Base-by-base conservation (phyloP, 2,113 vertebrate genomes). In the Gallinago paraguaiae region DNA sequence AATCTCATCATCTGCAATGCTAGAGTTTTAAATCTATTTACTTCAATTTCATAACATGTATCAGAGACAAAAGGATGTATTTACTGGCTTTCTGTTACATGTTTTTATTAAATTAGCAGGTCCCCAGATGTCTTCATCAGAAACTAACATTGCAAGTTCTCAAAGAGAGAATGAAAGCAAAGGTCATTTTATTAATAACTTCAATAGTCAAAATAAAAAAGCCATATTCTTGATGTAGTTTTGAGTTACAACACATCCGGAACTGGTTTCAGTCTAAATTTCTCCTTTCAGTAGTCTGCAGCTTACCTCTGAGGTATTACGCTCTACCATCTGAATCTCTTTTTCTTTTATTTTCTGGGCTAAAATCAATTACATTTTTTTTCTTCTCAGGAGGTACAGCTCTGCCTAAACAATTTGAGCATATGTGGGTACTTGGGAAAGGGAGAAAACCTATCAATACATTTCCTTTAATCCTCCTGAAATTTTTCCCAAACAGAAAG, bases 1-100 rank as follows among this genome's bases (percentile, higher is more conserved):
- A 97, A 98, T 98, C 93, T 97, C 71, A 97, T 97, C 39, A 12
- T 96, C 95, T 97, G 92, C 77, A 96, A 97, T 95, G 69, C 65
- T 95, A 94, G 96, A 96, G 70, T 96, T 97, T 97, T 93, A 98
- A 98, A 98, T 97, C 94, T 97, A 89, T 97, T 98, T 98, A 96
- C 94, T 97, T 98, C 94, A 94, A 97, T 98, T 97, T 97, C 94
- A 94, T 97, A 78, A 97, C 91, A 96, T 97, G 69, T 89, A 97
- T 97, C 80, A 94, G 91, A 94, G 81, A 95, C 92, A 94, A 97
- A 96, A 96, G 82, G 77, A 93, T 79, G 25, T 82, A 96, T 96
- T 98, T 97, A 89, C 72, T 94, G 86, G 74, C 50, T 97, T 97
- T 94, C 86, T 95, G 79, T 95, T 97, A 95, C 90, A 93, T 92